Conservation (phyloP, 2,888 invertebrate species). For the Caradrina kadenii region DNA sequence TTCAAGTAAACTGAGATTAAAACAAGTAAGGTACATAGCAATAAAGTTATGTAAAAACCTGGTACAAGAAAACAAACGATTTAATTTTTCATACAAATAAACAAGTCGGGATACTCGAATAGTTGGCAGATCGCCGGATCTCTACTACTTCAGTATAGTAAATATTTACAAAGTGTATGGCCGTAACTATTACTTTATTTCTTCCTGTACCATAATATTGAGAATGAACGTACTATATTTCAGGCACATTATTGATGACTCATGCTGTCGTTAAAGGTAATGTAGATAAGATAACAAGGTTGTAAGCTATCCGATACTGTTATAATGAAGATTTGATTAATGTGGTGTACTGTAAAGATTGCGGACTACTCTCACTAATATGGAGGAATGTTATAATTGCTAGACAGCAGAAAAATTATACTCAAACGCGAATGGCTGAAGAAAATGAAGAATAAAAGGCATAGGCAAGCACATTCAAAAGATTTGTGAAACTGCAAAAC, state of each 20-base stretch:
- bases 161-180: slow-evolving; percentile 57
- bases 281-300: slow-evolving; percentile 48
- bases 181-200: slow-evolving; percentile 48
- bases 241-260: slow-evolving; percentile 23
- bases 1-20: slow-evolving; percentile 30
- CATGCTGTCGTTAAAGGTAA: slow-evolving; percentile 21
- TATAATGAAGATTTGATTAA: slow-evolving; percentile 38
- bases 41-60: slow-evolving; percentile 35
- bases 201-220: slow-evolving; percentile 55
- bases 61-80: slow-evolving; percentile 26
- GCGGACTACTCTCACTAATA: slow-evolving; percentile 5
- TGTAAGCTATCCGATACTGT: slow-evolving; percentile 25
- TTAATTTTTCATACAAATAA: slow-evolving; percentile 40
- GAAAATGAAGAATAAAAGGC: slow-evolving; percentile 19
- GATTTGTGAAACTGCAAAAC: slow-evolving; percentile 27
- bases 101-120: slow-evolving; percentile 32
- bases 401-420: slow-evolving; percentile 4
- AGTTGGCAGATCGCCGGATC: slow-evolving; percentile 62
- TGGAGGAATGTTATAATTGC: slow-evolving; percentile 15
- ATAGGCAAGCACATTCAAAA: neutral
- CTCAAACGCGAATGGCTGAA: slow-evolving; percentile 1
- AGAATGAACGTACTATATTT: slow-evolving; percentile 35
- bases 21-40: slow-evolving; percentile 12
- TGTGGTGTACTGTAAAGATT: slow-evolving; percentile 17
- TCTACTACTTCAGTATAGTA: slow-evolving; percentile 47